These are phyloP conservation scores for Oxyruncus cristatus DNA, from an alignment of 2,113 vertebrate genomes.

Conservation along the genomic window DNA sequence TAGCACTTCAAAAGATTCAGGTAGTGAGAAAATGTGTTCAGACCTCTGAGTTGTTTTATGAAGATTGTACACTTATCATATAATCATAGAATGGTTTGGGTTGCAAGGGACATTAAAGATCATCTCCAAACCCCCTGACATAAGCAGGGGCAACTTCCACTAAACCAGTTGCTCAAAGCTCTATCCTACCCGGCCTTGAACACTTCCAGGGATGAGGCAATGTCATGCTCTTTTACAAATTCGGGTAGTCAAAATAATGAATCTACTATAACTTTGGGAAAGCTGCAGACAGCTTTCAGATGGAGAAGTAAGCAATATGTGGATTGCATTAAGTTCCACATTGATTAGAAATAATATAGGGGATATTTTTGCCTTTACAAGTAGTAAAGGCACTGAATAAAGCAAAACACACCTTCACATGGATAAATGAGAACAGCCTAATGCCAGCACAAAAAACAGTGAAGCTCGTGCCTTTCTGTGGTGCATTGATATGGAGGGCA, in stretches of 20 bases:
- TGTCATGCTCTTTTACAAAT: neutral
- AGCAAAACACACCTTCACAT: neutral
- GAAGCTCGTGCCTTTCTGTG: neutral
- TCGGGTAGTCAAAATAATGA: neutral
- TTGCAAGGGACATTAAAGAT: neutral
- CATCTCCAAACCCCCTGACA: neutral
- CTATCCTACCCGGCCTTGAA: neutral
- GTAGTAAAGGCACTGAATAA: neutral
- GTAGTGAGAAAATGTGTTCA: neutral
- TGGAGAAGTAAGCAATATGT: neutral
- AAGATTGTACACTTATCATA: accelerated
- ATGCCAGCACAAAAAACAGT: neutral
- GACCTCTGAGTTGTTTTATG: neutral
- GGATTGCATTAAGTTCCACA: neutral
- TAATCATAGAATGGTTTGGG: neutral
- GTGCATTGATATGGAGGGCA: neutral
- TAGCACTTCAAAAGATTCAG: neutral
- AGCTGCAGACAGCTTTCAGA: neutral
- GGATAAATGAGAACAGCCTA: neutral
- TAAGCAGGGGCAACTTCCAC: neutral
- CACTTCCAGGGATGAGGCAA: neutral
- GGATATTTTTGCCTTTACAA: neutral
- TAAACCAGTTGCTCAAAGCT: neutral
- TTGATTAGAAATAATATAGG: neutral
- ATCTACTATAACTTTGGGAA: neutral